Evolutionary conservation across 1,140 invertebrate genomes (phyloP), one percentile per base, ranked within the genome.

Genomic region (Temnothorax longispinosus): DNA sequence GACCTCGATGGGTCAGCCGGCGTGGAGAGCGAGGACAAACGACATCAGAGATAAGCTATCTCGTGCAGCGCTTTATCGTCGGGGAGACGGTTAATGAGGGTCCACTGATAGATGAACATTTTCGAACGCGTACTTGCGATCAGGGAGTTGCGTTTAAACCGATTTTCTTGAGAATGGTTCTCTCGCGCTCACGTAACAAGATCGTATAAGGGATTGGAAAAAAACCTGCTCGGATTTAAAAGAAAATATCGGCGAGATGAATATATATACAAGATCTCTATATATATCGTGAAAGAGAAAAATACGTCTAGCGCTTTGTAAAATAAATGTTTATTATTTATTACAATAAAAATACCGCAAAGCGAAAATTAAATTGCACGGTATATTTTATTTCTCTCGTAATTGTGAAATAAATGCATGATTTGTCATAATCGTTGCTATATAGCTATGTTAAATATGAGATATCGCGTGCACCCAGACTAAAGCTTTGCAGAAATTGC

Each of bases 41-140:
- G 86, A 87, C 74, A 80, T 58, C 72, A 58, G 69, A 89, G 92
- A 93, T 93, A 93, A 93, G 91, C 89, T 91, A 93, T 93, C 91
- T 88, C 86, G 88, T 69, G 88, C 89, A 85, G 89, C 84, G 78
- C 72, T 93, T 91, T 93, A 93, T 92, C 91, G 91, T 81, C 86
- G 56, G 60, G 64, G 62, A 88, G 87, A 75, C 85, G 77, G 89
- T 93, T 93, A 93, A 93, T 91, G 91, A 93, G 85, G 90, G 90
- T 93, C 80, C 86, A 32, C 87, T 92, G 92, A 93, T 91, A 86
- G 90, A 93, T 91, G 88, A 85, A 87, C 44, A 44, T 62, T 82
- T 71, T 89, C 76, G 72, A 90, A 81, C 71, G 44, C 52, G 41
- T 41, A 47, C 50, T 38, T 44, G 50, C n/a, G 82, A 78, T 72